Conservation (phyloP, 1,140 invertebrate genomes). For the Acromyrmex echinatior region DNA sequence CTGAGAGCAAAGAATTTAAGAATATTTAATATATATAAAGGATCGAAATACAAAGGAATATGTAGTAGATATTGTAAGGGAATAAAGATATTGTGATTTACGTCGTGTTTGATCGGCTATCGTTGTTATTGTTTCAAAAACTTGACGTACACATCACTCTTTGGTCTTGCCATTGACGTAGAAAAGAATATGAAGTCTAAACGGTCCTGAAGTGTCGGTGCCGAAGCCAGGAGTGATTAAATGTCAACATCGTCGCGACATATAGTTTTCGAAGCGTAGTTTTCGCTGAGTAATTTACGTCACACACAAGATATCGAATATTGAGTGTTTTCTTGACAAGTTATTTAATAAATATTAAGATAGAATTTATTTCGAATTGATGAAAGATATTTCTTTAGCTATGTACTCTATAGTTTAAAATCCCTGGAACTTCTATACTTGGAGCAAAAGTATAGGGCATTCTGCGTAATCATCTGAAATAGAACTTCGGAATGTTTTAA, state of each 20-base stretch:
- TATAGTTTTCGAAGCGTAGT: conserved; percentile 35
- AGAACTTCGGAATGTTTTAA: conserved; percentile 20
- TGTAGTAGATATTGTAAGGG: conserved; percentile 43
- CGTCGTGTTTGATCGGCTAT: conserved; percentile 7
- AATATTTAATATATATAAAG: background rate
- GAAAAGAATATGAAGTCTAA: conserved; percentile 35
- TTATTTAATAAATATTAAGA: background rate
- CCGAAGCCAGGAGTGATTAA: conserved; percentile 56
- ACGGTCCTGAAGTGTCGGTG: conserved; percentile 12
- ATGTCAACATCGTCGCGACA: conserved; percentile 47
- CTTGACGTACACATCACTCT: conserved; percentile 5
- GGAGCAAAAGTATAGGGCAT: background rate
- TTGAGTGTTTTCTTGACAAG: background rate
- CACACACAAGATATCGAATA: conserved; percentile 1
- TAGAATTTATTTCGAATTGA: background rate
- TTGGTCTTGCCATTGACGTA: conserved; percentile 21
- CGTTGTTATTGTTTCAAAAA: conserved; percentile 28
- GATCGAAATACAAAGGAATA: background rate
- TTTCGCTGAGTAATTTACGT: conserved; percentile 45
- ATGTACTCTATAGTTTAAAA: background rate
- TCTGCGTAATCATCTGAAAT: conserved; percentile 1
- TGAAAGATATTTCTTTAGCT: background rate
- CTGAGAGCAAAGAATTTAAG: background rate
- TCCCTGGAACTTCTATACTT: background rate
- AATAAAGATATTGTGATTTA: conserved; percentile 69